Conservation (phyloP, 2,888 invertebrate genomes). For the Tachina grossa region DNA sequence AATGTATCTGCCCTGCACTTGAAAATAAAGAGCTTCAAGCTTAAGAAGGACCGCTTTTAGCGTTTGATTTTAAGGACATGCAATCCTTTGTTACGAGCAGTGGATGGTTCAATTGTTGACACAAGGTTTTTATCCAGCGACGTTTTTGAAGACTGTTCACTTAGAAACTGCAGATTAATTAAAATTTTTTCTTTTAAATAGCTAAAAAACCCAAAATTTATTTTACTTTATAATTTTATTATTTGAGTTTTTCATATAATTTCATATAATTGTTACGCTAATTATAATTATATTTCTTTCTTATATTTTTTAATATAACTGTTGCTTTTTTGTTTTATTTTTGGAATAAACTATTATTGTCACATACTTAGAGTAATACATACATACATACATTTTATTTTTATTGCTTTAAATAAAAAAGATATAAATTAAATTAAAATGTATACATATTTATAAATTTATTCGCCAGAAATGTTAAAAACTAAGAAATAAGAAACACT, state of each 20-base stretch:
- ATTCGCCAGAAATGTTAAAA: constrained; percentile 21
- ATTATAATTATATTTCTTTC: constrained; percentile 58
- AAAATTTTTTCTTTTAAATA: too few relatives aligned
- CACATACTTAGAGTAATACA: constrained; percentile 78
- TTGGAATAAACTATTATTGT: constrained; percentile 83
- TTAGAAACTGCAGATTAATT: too few relatives aligned
- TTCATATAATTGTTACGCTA: constrained; percentile 60
- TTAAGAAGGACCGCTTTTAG: too few relatives aligned
- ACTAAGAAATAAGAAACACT: constrained; percentile 27
- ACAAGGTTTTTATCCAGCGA: too few relatives aligned
- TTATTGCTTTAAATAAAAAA: constrained; percentile 37
- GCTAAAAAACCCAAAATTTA: neutral
- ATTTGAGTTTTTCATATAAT: constrained; percentile 68
- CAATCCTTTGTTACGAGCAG: too few relatives aligned
- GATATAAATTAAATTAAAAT: constrained; percentile 20
- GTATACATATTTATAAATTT: neutral
- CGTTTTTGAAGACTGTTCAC: too few relatives aligned
- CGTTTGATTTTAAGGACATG: too few relatives aligned
- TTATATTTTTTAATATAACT: constrained; percentile 49
- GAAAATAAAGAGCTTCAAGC: too few relatives aligned
- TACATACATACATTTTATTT: constrained; percentile 38
- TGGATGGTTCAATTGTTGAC: too few relatives aligned
- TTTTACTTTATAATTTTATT: constrained; percentile 49
- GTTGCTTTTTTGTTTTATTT: constrained; percentile 61
- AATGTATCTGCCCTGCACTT: too few relatives aligned